phyloP scores from a whole-genome alignment of 2,113 vertebrate genomes.

The Hucho hucho region DNA sequence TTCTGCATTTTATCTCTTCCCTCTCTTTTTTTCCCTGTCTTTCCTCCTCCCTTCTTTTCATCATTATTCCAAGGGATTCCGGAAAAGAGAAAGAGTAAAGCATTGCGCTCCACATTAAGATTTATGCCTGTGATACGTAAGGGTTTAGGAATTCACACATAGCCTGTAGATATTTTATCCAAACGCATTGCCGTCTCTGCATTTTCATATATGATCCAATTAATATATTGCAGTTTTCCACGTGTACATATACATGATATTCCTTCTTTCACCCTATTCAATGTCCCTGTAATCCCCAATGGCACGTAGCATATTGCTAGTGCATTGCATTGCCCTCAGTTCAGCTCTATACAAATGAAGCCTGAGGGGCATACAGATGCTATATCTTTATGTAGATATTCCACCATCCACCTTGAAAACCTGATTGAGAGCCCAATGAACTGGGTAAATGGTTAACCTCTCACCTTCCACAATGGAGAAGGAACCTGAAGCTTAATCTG shows the following conservation, averaged over 20 bases:
- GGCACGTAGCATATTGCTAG: slow-evolving; percentile 33
- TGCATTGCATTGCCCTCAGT: not conserved
- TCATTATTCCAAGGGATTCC: not conserved
- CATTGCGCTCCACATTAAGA: not conserved
- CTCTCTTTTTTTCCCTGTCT: slow-evolving; percentile 58
- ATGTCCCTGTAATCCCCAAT: slow-evolving; percentile 64
- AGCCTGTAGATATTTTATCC: not conserved
- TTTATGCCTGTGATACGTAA: not conserved
- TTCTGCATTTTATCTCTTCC: slow-evolving; percentile 81
- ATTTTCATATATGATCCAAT: not conserved
- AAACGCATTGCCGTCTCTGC: not conserved
- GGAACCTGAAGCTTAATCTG: slow-evolving; percentile 95
- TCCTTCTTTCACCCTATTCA: slow-evolving; percentile 13
- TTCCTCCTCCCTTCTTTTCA: not conserved
- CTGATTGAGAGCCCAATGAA: slow-evolving; percentile 86
- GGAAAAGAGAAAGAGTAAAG: not conserved
- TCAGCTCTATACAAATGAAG: slow-evolving; percentile 62
- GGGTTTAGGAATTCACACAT: not conserved
- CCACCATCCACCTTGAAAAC: slow-evolving; percentile 81
- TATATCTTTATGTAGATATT: slow-evolving; percentile 89
- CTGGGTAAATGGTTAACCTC: slow-evolving; percentile 96
- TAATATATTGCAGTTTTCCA: too few relatives aligned
- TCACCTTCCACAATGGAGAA: slow-evolving; percentile 68
- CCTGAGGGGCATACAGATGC: slow-evolving; percentile 84
- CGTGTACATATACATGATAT: not conserved